Evolutionary conservation across 2,113 vertebrate species (phyloP), one percentile per base, ranked within the genome.

Genomic region (Elanoides forficatus): DNA sequence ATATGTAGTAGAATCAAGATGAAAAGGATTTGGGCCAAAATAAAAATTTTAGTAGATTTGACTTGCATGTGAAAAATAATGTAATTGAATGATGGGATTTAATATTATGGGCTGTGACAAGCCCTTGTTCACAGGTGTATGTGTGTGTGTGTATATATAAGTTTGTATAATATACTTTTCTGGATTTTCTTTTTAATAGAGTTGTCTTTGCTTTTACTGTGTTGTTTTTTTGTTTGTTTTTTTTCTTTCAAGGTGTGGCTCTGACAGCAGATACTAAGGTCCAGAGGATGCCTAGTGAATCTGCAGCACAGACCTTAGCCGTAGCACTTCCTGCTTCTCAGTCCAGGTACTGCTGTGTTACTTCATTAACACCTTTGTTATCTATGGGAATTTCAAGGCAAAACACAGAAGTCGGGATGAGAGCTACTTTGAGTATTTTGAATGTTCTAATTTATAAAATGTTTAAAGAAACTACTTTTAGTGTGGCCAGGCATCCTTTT

Each of bases 211-310:
- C 9, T 81, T 83, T 66, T 60, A 7, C 26, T 19, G 0, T 87
- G 52, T 42, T 73, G 15, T 29, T 8, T 32, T 34, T 55, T 13
- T 16, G n/a, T n/a, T n/a, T n/a, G n/a, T 8, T 21, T 56, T 75
- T 47, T 60, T 81, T 50, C 50, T 80, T 58, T 17, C 13, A 80
- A 99, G 99, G 99, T 48, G 98, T 99, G 36, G 98, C 99, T n/a
- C 94, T 99, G 90, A 99, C 99, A 53, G 98, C 99, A 42, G 99
- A 99, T 82, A 99, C 99, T n/a, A 99, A 99, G 97, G 96, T 99
- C 72, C 99, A 99, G 93, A 99, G 99, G 97, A 99, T 99, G 98
- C 99, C 99, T 32, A 99, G 99, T 94, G 99, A 99, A 86, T 99
- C 98, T 21, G 99, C 99, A 63, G 97, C 99, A 59, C 99, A 99